These are phyloP conservation scores for Drosophila biarmipes DNA, from an alignment of 1,140 invertebrate species.

Conservation along the genomic window DNA sequence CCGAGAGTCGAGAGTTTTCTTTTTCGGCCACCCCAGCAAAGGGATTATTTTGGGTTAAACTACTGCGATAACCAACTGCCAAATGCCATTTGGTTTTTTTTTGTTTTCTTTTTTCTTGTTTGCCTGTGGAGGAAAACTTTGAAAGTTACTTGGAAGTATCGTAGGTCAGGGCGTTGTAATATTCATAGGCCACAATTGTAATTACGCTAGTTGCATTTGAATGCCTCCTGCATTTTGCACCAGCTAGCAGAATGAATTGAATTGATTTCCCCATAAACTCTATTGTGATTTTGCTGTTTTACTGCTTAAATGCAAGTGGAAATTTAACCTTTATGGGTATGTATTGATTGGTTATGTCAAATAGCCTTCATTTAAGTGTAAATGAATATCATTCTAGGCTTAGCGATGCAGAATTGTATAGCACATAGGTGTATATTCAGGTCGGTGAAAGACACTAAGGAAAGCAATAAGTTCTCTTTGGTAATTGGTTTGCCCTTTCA, in stretches of 20 bases:
- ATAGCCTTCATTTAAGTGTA: neutral
- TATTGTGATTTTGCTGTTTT: too few relatives aligned
- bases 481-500: neutral
- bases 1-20: neutral
- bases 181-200: conserved; percentile 12
- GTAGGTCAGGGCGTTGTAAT: conserved; percentile 4
- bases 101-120: neutral
- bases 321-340: too few relatives aligned
- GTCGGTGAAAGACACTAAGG: neutral
- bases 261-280: too few relatives aligned
- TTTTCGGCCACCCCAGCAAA: neutral
- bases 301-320: too few relatives aligned
- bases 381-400: neutral
- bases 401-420: neutral
- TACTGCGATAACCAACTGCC: neutral
- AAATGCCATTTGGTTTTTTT: neutral
- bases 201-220: neutral
- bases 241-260: too few relatives aligned
- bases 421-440: neutral
- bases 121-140: neutral
- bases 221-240: neutral
- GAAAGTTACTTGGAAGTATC: neutral
- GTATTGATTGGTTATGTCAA: neutral
- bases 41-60: conserved; percentile 6
- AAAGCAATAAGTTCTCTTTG: neutral